phyloP scores from a whole-genome alignment of 2,797 vertebrate species.

The Enteromius unitaeniatus region DNA sequence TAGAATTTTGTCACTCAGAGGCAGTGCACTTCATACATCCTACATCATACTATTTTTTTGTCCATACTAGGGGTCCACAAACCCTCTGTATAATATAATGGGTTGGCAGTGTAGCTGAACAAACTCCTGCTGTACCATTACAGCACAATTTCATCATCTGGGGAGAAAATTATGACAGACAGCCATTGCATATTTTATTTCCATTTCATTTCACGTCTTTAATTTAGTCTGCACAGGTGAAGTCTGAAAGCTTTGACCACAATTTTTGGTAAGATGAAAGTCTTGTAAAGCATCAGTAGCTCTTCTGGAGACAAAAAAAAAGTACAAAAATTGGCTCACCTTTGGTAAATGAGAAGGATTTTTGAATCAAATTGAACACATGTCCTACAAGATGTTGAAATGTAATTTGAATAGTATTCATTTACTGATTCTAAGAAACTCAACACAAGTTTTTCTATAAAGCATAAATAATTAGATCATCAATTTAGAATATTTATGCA shows the following conservation, averaged over 20 bases:
- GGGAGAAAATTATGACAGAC: constrained; percentile 74
- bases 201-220: constrained; percentile 47
- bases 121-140: constrained; percentile 69
- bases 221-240: constrained; percentile 41
- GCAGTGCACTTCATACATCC: constrained; percentile 7
- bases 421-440: no score
- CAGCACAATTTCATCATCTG: constrained; percentile 79
- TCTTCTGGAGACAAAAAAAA: constrained; percentile 1
- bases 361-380: neutral
- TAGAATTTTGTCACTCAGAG: constrained; percentile 19
- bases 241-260: constrained; percentile 45
- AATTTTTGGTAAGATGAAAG: constrained; percentile 32
- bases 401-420: neutral
- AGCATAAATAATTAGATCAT: neutral
- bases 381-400: neutral
- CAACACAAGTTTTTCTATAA: neutral
- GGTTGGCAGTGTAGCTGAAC: constrained; percentile 68
- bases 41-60: constrained; percentile 33
- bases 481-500: neutral
- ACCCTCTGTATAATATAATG: constrained; percentile 44
- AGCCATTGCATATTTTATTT: constrained; percentile 68
- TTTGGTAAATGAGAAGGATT: neutral
- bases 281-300: neutral
- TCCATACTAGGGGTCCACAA: constrained; percentile 29
- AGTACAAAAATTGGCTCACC: neutral